A percentile compares a stretch with the other conserved stretches of the same genome.
Evolutionary conservation across 2,797 vertebrate species (phyloP).

Genomic region (Acomys russatus): DNA sequence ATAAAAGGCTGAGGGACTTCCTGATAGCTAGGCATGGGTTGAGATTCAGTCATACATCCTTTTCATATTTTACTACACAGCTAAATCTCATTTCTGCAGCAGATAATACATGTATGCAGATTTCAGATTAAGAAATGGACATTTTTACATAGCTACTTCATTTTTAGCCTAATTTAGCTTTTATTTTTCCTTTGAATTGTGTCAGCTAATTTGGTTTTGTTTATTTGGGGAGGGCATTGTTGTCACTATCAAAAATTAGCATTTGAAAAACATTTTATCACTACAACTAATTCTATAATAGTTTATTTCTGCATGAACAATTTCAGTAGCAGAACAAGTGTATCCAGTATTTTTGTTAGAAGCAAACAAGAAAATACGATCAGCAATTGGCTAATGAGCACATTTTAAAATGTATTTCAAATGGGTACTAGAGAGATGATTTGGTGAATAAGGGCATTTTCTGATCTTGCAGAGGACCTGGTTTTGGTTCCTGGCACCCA

Average conservation of each 20-base stretch:
- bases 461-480: background rate
- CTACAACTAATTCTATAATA: constrained; percentile 22
- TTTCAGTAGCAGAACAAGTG: background rate
- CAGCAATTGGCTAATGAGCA: background rate
- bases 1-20: background rate
- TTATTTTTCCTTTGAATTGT: background rate
- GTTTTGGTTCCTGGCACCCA: background rate
- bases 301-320: constrained; percentile 54
- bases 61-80: constrained; percentile 48
- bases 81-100: constrained; percentile 7
- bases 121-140: constrained; percentile 15
- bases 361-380: constrained; percentile 34
- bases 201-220: background rate
- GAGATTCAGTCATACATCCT: constrained; percentile 10
- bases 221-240: background rate
- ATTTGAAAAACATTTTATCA: constrained; percentile 2
- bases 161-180: background rate
- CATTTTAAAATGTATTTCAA: background rate
- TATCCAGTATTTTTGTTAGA: background rate
- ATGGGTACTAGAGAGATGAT: background rate
- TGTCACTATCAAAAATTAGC: background rate
- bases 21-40: background rate
- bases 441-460: background rate
- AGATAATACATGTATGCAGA: constrained; percentile 20
- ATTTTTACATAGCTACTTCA: constrained; percentile 40